These are phyloP conservation scores for Muricea muricata DNA, from an alignment of 92 coral and sea anemone genomes.

Conservation along the genomic window DNA sequence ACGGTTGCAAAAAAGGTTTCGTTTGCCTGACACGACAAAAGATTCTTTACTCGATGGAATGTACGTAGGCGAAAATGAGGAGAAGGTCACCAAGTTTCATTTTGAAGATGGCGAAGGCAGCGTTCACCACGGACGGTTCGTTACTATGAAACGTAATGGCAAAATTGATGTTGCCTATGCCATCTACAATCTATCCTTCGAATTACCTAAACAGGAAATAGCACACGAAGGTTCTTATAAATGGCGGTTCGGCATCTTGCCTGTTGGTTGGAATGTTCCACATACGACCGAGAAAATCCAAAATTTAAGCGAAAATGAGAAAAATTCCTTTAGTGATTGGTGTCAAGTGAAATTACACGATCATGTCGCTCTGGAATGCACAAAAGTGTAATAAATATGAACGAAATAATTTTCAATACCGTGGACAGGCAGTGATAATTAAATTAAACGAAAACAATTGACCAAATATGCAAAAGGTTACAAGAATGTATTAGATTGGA, in stretches of 20 bases:
- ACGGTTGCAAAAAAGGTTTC: not conserved
- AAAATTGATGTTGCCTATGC: slow-evolving; percentile 41
- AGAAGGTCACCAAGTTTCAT: slow-evolving; percentile 15
- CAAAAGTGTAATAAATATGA: not conserved
- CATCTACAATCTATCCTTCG: slow-evolving; percentile 6
- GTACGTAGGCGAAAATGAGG: slow-evolving; percentile 14
- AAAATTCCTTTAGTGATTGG: slow-evolving; percentile 16
- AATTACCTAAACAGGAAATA: not conserved
- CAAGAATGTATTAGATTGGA: no score
- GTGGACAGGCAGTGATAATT: no score
- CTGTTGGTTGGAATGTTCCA: not conserved
- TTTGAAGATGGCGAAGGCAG: slow-evolving; percentile 20
- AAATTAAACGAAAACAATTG: no score
- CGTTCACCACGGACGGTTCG: slow-evolving; percentile 29
- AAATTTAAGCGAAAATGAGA: slow-evolving; percentile 13
- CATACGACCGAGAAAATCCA: slow-evolving; percentile 4
- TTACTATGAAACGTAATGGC: slow-evolving; percentile 23
- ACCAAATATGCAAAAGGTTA: no score
- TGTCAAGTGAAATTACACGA: slow-evolving; percentile 25
- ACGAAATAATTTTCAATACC: no score
- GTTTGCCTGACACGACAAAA: not conserved
- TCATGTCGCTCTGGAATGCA: not conserved
- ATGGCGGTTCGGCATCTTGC: not conserved
- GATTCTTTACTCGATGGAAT: slow-evolving; percentile 36
- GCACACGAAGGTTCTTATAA: not conserved